A percentile compares a stretch with the other conserved stretches of the same genome.
Conservation (phyloP, 2,113 vertebrate genomes). For the Ochotona princeps region DNA sequence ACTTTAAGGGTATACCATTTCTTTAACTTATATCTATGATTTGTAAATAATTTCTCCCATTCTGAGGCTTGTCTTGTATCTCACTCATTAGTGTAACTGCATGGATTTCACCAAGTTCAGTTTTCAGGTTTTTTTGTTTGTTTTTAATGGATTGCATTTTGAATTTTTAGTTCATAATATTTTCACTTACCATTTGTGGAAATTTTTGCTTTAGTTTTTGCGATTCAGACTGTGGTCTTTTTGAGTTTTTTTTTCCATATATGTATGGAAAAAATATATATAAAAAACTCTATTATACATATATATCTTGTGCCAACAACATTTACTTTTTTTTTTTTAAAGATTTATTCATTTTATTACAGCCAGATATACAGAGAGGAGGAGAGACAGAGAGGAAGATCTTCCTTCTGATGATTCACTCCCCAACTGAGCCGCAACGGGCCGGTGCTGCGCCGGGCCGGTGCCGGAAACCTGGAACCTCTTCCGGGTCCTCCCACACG, state of each 20-base stretch:
- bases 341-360: no score
- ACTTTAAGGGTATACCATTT: not conserved
- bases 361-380: no score
- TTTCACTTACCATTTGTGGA: not conserved
- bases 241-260: not conserved
- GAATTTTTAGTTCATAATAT: not conserved
- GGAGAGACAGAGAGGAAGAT: no score
- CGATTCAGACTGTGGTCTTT: not conserved
- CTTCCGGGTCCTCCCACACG: no score
- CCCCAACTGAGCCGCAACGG: no score
- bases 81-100: not conserved
- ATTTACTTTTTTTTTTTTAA: no score
- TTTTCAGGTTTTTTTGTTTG: not conserved
- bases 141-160: not conserved
- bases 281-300: no score
- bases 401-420: no score
- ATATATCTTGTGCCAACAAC: no score
- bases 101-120: not conserved
- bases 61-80: not conserved
- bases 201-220: not conserved
- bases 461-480: no score
- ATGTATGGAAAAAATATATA: no score
- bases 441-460: no score
- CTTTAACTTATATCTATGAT: not conserved
- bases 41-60: constrained; percentile 19